These are phyloP conservation scores for Upupa epops DNA, from an alignment of 2,113 vertebrate genomes.

Conservation along the genomic window DNA sequence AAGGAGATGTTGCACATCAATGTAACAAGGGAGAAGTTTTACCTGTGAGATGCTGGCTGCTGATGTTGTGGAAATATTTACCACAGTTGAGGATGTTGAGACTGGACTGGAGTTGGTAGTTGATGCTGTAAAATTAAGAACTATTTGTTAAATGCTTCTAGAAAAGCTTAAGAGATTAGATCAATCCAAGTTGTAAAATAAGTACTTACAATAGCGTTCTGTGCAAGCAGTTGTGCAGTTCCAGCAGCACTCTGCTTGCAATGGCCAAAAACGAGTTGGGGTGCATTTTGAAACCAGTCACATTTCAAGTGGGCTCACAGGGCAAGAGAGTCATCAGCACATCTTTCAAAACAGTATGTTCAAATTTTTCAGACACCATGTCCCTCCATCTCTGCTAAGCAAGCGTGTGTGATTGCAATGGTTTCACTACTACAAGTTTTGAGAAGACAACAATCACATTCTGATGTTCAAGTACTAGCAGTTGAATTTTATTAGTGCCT, in stretches of 20 bases:
- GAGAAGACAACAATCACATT: background rate
- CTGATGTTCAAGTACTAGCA: background rate
- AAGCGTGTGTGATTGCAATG: background rate
- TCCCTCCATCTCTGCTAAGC: background rate
- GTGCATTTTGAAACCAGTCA: background rate
- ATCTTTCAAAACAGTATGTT: background rate
- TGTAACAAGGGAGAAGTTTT: slow-evolving; percentile 54
- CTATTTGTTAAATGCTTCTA: background rate
- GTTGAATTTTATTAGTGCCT: background rate
- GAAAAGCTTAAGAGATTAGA: background rate
- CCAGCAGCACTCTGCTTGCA: background rate
- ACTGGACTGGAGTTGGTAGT: slow-evolving; percentile 79
- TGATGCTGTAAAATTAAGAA: slow-evolving; percentile 72
- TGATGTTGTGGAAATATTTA: slow-evolving; percentile 78
- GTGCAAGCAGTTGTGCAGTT: background rate
- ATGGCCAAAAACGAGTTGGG: background rate
- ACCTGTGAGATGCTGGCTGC: slow-evolving; percentile 84
- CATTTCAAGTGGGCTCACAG: background rate
- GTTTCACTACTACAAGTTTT: background rate
- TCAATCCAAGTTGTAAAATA: background rate
- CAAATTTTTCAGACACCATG: background rate
- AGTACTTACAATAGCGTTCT: background rate
- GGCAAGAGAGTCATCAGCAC: background rate
- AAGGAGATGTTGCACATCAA: background rate
- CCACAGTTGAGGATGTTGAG: slow-evolving; percentile 72